Conservation (phyloP, 2,888 invertebrate genomes). For the Melieria picta region DNA sequence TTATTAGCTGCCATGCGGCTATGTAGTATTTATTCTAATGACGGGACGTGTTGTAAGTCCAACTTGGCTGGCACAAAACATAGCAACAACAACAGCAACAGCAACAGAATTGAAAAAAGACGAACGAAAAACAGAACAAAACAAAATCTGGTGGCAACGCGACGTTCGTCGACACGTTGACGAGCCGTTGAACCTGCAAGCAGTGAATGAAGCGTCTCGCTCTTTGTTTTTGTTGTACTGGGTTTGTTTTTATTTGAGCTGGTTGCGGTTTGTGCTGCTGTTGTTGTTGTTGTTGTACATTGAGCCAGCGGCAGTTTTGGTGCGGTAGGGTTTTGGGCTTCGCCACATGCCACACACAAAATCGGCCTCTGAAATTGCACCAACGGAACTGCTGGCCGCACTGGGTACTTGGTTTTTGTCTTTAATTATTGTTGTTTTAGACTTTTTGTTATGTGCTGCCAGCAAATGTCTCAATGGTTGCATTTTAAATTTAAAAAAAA, state of each 20-base stretch:
- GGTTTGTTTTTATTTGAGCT: conserved; percentile 35
- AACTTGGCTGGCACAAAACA: conserved; percentile 1
- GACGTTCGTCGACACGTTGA: conserved; percentile 45
- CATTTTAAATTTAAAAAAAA: too few relatives aligned
- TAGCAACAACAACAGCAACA: not conserved
- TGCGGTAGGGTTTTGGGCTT: too few relatives aligned
- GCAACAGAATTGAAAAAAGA: not conserved
- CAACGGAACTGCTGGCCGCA: too few relatives aligned
- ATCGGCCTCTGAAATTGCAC: too few relatives aligned
- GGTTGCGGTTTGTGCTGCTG: not conserved
- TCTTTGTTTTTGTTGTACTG: not conserved
- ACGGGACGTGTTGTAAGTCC: conserved; percentile 19
- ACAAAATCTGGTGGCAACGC: conserved; percentile 31
- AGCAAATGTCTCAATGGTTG: too few relatives aligned
- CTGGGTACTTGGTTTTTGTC: too few relatives aligned
- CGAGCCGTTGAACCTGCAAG: conserved; percentile 38
- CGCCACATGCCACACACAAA: too few relatives aligned
- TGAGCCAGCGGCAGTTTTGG: too few relatives aligned
- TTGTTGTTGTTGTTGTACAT: too few relatives aligned
- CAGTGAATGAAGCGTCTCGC: conserved; percentile 9
- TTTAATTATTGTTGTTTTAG: too few relatives aligned
- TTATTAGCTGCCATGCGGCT: too few relatives aligned
- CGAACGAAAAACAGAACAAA: conserved; percentile 26
- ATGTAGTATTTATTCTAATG: conserved; percentile 14
- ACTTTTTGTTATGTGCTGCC: too few relatives aligned